Base-by-base conservation (phyloP, 2,113 vertebrate species). In the Ctenodactylus gundi region DNA sequence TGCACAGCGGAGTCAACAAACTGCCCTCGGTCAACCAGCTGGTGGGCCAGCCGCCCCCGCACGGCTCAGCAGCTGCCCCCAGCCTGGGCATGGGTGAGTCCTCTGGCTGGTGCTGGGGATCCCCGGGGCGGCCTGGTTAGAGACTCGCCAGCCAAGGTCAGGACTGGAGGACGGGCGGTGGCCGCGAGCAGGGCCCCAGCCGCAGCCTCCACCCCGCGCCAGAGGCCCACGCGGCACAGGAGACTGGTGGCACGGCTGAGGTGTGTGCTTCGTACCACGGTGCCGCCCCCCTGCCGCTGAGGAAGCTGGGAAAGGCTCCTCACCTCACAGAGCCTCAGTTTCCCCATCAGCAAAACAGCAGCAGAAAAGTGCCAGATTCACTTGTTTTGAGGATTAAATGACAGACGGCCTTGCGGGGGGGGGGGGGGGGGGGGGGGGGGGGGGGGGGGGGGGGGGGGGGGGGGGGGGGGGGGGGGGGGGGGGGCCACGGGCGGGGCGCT, bases 11-110 rank as follows among this genome's bases (percentile, higher is more conserved):
- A 0, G 97, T 99, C 94, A 98, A 97, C 98, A 99, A 99, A 96
- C 98, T 99, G 83, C 98, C 99, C 0, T 99, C 99, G 0, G 98
- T 99, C 97, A 99, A 99, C 98, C 99, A 99, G 98, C 98, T 99
- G 96, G 98, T 99, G 84, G 99, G 99, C 34, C 99, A 99, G 98
- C 98, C 99, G 8, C 98, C 98, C 12, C 99, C 99, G 31, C 99
- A 99, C n/a, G 53, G 98, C 95, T 97, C 98, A 0, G 55, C 97
- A 0, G 94, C 98, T 0, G 97, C 98, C 0, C 97, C 98, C 82
- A 95, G 97, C 94, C 98, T 99, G 90, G 97, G 98, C 29, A 99
- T 99, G 99, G 99, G 99, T 99, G 97, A 93, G 98, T 95, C 14
- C 1, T 51, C 0, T 0, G 1, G 77, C 12, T 0, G 1, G 41